Percentiles rank a stretch among this genome's conserved stretches.
Evolutionary conservation across 2,888 invertebrate genomes (phyloP).

Genomic region (Epinotia bilunana): DNA sequence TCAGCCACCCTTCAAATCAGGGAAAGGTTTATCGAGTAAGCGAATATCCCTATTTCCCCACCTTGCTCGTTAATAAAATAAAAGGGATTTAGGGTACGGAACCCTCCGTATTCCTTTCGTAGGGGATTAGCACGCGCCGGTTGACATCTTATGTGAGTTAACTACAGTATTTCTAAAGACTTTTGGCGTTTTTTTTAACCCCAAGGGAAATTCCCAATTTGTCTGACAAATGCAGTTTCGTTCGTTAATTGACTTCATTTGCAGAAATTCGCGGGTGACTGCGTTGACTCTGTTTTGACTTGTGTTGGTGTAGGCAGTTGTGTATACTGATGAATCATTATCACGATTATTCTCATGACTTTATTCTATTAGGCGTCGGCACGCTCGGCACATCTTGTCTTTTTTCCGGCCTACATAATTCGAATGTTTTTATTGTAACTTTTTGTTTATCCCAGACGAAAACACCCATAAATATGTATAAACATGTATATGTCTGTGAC

Average conservation of each 20-base stretch:
- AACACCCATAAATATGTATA: too few relatives aligned
- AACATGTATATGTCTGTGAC: too few relatives aligned
- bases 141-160: constrained; percentile 48
- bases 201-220: constrained; percentile 46
- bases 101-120: constrained; percentile 46
- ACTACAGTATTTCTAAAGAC: constrained; percentile 45
- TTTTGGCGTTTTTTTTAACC: constrained; percentile 46
- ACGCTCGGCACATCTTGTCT: too few relatives aligned
- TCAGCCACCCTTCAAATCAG: constrained; percentile 35
- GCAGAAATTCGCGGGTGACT: constrained; percentile 32
- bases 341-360: too few relatives aligned
- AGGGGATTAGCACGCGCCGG: constrained; percentile 49
- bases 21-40: constrained; percentile 41
- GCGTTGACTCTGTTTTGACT: background rate
- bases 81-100: constrained; percentile 42
- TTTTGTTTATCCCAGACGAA: too few relatives aligned
- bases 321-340: too few relatives aligned
- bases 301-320: background rate
- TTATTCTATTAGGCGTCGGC: too few relatives aligned
- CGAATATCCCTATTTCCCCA: constrained; percentile 47
- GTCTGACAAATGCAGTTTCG: constrained; percentile 51
- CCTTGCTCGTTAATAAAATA: constrained; percentile 48
- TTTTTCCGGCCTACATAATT: too few relatives aligned
- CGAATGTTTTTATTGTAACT: too few relatives aligned
- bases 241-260: constrained; percentile 47